A percentile compares a stretch with the other conserved stretches of the same genome.
These are phyloP conservation scores for Zophobas atratus DNA, from an alignment of 1,140 invertebrate species.

Conservation along the genomic window DNA sequence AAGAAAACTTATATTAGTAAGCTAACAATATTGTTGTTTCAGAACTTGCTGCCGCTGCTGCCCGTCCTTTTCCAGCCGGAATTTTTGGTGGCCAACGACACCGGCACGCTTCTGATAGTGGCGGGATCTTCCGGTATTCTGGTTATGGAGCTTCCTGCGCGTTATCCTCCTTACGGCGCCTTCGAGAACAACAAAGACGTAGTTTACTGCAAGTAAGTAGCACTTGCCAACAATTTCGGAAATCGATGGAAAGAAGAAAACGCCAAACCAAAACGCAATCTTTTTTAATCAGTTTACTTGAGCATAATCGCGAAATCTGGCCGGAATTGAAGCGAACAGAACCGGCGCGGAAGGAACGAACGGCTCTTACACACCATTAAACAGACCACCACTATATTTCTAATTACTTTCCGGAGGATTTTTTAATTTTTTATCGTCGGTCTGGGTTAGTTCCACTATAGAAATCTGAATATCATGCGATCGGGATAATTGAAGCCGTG, in stretches of 20 bases:
- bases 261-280: too few species aligned
- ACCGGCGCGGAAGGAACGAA: conserved; percentile 17
- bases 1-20: background rate
- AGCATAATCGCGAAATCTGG: conserved; percentile 34
- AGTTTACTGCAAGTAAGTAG: conserved; percentile 64
- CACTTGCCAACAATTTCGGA: too few species aligned
- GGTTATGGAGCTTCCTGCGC: conserved; percentile 62
- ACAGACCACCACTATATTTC: conserved; percentile 58
- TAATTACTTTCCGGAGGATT: conserved; percentile 57
- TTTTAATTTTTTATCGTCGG: conserved; percentile 52
- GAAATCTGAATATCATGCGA: background rate
- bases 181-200: conserved; percentile 65
- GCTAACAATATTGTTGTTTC: conserved; percentile 29
- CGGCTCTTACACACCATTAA: conserved; percentile 55
- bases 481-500: too few species aligned
- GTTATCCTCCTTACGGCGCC: conserved; percentile 63
- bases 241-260: too few species aligned
- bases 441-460: conserved; percentile 33
- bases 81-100: conserved; percentile 61
- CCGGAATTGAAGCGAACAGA: conserved; percentile 39
- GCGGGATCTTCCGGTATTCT: conserved; percentile 63
- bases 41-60: conserved; percentile 64
- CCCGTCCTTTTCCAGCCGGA: conserved; percentile 63
- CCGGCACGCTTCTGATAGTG: conserved; percentile 60
- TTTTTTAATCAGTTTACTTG: conserved; percentile 23